Conservation (phyloP, 35 echinoderm and acorn worm genomes). For the Lytechinus variegatus region DNA sequence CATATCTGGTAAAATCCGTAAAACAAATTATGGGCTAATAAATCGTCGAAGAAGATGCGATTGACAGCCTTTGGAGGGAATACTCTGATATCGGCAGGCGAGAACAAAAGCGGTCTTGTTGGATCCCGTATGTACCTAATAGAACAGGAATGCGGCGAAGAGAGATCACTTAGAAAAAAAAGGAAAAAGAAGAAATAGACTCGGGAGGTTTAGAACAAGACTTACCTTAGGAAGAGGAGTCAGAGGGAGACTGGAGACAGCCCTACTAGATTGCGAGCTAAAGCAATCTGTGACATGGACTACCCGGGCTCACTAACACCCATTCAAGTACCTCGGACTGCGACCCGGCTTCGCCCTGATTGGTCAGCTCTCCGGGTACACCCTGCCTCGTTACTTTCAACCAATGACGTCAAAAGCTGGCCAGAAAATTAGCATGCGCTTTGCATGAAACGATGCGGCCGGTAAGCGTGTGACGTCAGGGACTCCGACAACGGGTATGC, state of each 20-base stretch:
- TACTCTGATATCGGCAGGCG: background rate
- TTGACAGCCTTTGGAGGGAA: background rate
- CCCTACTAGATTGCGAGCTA: constrained; percentile 53
- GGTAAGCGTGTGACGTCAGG: constrained; percentile 64
- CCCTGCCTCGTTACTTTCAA: constrained; percentile 65
- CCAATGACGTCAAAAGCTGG: constrained; percentile 53
- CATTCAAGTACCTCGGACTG: constrained; percentile 48
- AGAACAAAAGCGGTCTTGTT: constrained; percentile 27
- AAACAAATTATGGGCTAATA: constrained; percentile 16
- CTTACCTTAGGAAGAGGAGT: constrained; percentile 50
- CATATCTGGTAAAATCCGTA: constrained; percentile 21
- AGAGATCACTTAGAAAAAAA: background rate
- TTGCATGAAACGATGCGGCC: constrained; percentile 55
- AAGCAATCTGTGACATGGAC: constrained; percentile 47
- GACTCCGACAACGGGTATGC: constrained; percentile 56
- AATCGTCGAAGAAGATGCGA: constrained; percentile 28
- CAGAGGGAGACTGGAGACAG: constrained; percentile 14
- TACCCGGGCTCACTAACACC: background rate
- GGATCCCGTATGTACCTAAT: background rate
- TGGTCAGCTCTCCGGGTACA: constrained; percentile 31
- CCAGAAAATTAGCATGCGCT: constrained; percentile 36
- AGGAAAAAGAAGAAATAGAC: background rate
- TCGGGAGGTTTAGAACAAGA: background rate
- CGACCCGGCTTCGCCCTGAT: background rate
- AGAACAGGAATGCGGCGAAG: background rate